Evolutionary conservation across 2,888 invertebrate species (phyloP), one percentile per base, ranked within the genome.

Genomic region (Clepsis dumicolana): DNA sequence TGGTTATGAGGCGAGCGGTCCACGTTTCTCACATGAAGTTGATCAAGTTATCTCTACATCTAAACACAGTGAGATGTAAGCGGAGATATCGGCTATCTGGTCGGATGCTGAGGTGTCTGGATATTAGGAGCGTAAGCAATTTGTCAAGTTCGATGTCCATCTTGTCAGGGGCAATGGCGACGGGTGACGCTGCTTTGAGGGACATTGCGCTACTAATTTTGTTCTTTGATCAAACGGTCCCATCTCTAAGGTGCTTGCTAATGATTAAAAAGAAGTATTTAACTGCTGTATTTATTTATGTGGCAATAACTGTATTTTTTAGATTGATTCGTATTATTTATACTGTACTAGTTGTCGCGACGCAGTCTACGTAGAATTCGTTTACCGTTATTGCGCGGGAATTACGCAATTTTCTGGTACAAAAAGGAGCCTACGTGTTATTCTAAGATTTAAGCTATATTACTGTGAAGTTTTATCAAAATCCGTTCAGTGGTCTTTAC

Each of bases 111-210:
- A 89, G 91, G 91, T 90, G 91, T 91, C 89, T 86, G 85, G 86
- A 86, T 89, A 89, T 92, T 90, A 89, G 88, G 89, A 91, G 91
- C 90, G 89, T 88, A 89, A 91, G 91, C 89, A 90, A 93, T 92
- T 92, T 93, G 92, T 92, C 91, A 87, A 88, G 87, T 88, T 87
- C 86, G 86, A 86, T 89, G 85, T 87, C 85, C 86, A 87, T 88
- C 86, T 84, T 83, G 84, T 87, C 89, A 90, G 88, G n/a, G 29
- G 29, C 29, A 7, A 29, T 89, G 89, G 90, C 87, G 86, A 71
- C 71, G 70, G 73, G 77, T 71, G 75, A 68, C 64, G 27, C 59
- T 57, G 50, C 44, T 65, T 65, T 56, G 65, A 50, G 32, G 48
- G 35, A 68, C 67, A 73, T 70, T 65, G 71, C 62, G 71, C 62